Evolutionary conservation across 2,797 vertebrate species (phyloP).

Genomic region (Protonibea diacanthus): DNA sequence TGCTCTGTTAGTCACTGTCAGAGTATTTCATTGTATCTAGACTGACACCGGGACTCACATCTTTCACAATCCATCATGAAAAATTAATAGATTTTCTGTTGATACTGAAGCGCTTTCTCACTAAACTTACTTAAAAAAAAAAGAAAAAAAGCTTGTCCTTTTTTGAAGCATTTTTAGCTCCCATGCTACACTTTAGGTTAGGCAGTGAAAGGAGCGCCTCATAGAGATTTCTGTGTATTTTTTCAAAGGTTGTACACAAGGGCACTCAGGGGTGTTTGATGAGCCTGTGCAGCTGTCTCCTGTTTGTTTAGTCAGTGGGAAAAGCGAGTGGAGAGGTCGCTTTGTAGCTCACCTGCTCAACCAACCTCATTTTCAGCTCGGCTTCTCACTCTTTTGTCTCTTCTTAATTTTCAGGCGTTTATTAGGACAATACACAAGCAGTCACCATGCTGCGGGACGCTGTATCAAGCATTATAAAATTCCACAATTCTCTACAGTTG

Average conservation of each 20-base stretch:
- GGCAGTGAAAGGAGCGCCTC: neutral
- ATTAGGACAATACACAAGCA: constrained; percentile 38
- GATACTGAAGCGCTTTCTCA: neutral
- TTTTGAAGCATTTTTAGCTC: neutral
- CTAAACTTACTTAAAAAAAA: neutral
- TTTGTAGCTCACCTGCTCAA: constrained; percentile 51
- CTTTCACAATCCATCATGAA: constrained; percentile 41
- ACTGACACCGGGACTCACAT: constrained; percentile 15
- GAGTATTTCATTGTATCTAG: constrained; percentile 63
- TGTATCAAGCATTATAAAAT: constrained; percentile 71
- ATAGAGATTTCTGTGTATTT: constrained; percentile 14
- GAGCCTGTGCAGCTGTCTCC: constrained; percentile 75
- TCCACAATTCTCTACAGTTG: constrained; percentile 86
- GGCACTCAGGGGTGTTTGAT: constrained; percentile 55
- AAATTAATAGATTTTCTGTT: neutral
- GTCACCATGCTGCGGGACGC: constrained; percentile 79
- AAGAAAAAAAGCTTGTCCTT: neutral
- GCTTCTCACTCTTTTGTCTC: constrained; percentile 17
- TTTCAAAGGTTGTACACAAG: constrained; percentile 14
- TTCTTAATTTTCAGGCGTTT: constrained; percentile 41
- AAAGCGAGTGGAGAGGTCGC: constrained; percentile 54
- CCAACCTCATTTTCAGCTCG: neutral
- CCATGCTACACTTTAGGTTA: neutral
- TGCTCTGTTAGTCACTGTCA: constrained; percentile 79
- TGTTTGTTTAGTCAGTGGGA: constrained; percentile 78